phyloP scores from a whole-genome alignment of 1,140 invertebrate genomes.

The Brachionus plicatilis region DNA sequence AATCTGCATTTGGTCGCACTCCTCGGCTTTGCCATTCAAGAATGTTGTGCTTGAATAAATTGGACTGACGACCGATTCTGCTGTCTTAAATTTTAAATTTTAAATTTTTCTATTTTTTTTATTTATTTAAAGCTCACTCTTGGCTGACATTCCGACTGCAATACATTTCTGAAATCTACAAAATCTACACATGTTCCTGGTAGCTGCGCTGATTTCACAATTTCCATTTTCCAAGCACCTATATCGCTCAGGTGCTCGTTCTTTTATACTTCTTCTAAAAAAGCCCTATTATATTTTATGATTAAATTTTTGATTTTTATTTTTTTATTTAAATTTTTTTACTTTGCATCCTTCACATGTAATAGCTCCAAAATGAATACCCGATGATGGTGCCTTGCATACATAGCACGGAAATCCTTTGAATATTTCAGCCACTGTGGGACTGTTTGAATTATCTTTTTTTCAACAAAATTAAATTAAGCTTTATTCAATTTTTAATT shows the following conservation, averaged over 20 bases:
- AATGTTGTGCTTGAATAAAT: conserved; percentile 41
- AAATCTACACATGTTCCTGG: conserved; percentile 86
- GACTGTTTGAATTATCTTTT: conserved; percentile 27
- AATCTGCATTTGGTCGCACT: conserved; percentile 3
- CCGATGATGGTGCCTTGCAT: conserved; percentile 86
- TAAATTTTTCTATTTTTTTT: background rate
- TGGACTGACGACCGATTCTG: conserved; percentile 40
- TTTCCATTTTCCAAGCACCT: conserved; percentile 40
- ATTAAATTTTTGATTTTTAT: background rate
- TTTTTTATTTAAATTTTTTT: conserved; percentile 42
- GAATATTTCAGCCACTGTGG: conserved; percentile 38
- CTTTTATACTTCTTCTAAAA: conserved; percentile 42
- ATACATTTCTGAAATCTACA: conserved; percentile 96
- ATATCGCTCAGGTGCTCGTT: conserved; percentile 39
- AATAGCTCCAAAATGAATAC: conserved; percentile 91
- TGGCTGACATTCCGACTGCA: conserved; percentile 93
- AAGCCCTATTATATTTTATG: conserved; percentile 39
- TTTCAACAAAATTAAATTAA: too few species aligned
- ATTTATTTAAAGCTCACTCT: conserved; percentile 64
- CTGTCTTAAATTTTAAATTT: conserved; percentile 14
- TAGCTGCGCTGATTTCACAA: conserved; percentile 41
- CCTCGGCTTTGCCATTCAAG: conserved; percentile 41
- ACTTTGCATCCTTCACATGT: conserved; percentile 97
- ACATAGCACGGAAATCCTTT: conserved; percentile 60
- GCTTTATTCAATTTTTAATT: background rate